These are phyloP conservation scores for Peromyscus californicus DNA, from an alignment of 2,113 vertebrate species.

Conservation along the genomic window DNA sequence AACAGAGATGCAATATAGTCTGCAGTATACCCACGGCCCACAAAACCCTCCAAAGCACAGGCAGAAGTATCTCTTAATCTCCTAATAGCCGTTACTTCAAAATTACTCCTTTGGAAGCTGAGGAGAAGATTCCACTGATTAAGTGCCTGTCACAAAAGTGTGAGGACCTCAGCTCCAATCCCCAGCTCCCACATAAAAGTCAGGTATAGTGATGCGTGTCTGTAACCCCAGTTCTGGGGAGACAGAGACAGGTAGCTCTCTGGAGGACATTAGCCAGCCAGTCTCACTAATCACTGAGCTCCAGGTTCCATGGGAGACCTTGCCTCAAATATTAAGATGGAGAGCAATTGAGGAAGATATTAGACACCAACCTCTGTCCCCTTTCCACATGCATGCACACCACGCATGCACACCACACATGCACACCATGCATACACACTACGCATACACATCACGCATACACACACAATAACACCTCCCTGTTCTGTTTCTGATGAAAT, in stretches of 20 bases:
- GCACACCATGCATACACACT: not conserved
- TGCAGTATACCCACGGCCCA: not conserved
- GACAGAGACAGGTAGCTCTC: not conserved
- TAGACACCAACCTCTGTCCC: not conserved
- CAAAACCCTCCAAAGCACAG: not conserved
- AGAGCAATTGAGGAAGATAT: not conserved
- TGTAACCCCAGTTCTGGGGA: not conserved
- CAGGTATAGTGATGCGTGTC: not conserved
- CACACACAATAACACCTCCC: too few species aligned
- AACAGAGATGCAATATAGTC: not conserved
- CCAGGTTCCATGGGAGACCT: not conserved
- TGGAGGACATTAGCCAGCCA: not conserved
- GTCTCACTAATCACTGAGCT: not conserved
- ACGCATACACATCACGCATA: too few species aligned
- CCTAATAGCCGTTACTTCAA: not conserved
- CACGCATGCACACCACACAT: too few species aligned
- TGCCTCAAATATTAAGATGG: not conserved
- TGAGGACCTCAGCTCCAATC: not conserved
- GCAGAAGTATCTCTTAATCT: not conserved
- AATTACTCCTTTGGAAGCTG: not conserved
- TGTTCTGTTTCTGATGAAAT: not conserved
- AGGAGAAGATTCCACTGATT: not conserved
- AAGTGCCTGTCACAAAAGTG: not conserved
- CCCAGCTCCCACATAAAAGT: not conserved
- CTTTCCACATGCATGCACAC: not conserved